Evolutionary conservation across 2,113 vertebrate species (phyloP), one percentile per base, ranked within the genome.

Genomic region (Epinephelus moara): DNA sequence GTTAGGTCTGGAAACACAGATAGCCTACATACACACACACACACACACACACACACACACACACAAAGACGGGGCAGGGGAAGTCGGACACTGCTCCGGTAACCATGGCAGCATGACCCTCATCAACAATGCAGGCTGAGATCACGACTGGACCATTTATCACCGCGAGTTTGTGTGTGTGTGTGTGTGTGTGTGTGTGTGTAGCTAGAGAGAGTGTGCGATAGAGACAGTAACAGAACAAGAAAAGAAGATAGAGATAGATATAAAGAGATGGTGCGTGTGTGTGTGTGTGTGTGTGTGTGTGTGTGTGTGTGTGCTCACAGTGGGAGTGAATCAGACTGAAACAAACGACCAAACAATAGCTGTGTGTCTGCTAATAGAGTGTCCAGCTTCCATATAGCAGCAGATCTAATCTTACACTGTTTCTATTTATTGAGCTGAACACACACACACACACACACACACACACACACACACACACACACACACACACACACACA

Each of bases 61-160:
- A 66, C 45, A 27, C 21, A 45, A 45, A 59, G 79, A 80, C 47
- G 15, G 2, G 45, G 60, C 49, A 9, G 19, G 56, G 53, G 60
- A 33, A 84, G 70, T 61, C 17, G 53, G 86, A 92, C 88, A 81
- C 66, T 74, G 84, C 81, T 66, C 77, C 1, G 25, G 93, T 95
- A 84, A 87, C 94, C 93, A 95, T 90, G 91, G 93, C 85, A 93
- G 68, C 89, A 49, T 92, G 92, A 93, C 92, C 93, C 89, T 95
- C 92, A 94, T 95, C 93, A 94, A 93, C 93, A 92, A 86, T 67
- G 84, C 86, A 90, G 88, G 78, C 70, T 72, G 21, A 63, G 81
- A 86, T 87, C 78, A 85, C 70, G 87, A 93, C 87, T 83, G 80
- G 75, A 78, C 85, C 90, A 94, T 94, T 89, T 91, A 94, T 95